Conservation (phyloP, 2,888 invertebrate genomes). For the Timema cristinae region DNA sequence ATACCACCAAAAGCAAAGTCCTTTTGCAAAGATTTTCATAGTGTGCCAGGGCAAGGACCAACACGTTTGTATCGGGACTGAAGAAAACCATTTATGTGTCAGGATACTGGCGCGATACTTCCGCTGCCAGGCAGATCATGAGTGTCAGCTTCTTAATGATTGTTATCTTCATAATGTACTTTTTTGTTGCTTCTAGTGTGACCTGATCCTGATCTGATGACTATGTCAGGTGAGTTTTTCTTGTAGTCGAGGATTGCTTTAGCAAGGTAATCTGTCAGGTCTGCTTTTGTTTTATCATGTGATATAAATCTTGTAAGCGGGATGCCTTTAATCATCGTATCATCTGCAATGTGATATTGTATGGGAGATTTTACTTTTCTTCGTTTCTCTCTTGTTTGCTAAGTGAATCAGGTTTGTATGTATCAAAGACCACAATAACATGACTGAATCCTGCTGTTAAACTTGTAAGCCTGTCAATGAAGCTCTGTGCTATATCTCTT, state of each 20-base stretch:
- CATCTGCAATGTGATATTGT: background rate
- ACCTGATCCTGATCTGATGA: no score
- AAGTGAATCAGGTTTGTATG: conserved; percentile 6
- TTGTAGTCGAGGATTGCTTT: no score
- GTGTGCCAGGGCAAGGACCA: background rate
- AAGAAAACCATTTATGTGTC: background rate
- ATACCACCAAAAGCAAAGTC: background rate
- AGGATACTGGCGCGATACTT: background rate
- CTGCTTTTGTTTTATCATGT: no score
- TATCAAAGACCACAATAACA: background rate
- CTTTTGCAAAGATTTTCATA: background rate
- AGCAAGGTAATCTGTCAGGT: no score
- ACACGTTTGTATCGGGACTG: background rate
- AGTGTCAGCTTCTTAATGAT: conserved; percentile 7
- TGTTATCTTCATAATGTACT: background rate
- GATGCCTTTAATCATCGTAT: no score
- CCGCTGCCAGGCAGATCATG: background rate
- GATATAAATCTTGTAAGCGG: no score
- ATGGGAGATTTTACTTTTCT: background rate
- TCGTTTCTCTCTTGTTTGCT: background rate
- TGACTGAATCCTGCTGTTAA: no score
- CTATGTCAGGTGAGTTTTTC: no score
- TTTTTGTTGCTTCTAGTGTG: no score
- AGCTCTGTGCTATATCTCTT: conserved; percentile 1
- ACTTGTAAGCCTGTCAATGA: no score